Conservation (phyloP, 2,113 vertebrate species). For the Peromyscus californicus region DNA sequence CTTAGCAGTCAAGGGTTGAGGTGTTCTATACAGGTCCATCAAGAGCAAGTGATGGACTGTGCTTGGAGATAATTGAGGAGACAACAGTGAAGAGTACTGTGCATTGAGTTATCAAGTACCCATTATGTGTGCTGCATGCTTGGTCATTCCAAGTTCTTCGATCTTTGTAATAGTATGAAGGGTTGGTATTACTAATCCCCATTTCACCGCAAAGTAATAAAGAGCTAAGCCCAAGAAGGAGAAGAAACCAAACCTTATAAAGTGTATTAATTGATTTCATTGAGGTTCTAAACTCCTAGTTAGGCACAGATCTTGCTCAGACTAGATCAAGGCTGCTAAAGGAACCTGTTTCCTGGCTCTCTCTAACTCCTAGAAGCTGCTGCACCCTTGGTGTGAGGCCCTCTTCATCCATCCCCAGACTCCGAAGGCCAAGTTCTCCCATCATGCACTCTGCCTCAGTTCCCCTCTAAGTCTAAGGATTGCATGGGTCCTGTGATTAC, state of each 20-base stretch:
- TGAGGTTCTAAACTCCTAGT: neutral
- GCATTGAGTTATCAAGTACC: neutral
- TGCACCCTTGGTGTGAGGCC: neutral
- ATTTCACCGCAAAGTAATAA: neutral
- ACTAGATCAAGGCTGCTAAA: neutral
- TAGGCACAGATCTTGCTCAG: neutral
- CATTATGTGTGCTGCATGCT: neutral
- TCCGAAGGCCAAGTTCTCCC: neutral
- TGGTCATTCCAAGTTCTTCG: neutral
- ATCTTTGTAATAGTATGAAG: neutral
- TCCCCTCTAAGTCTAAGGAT: neutral
- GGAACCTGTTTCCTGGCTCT: neutral
- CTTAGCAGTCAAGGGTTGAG: neutral
- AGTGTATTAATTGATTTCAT: neutral
- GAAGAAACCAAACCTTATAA: neutral
- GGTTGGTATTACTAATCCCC: neutral
- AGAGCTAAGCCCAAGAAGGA: neutral
- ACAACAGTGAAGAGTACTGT: neutral
- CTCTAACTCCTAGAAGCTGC: neutral
- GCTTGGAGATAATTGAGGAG: neutral
- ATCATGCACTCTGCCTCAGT: neutral
- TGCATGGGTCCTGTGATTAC: neutral
- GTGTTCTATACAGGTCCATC: neutral
- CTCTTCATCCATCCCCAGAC: neutral
- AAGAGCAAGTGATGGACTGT: neutral